Base-by-base conservation (phyloP, 1,140 invertebrate genomes). In the Grapholita molesta region DNA sequence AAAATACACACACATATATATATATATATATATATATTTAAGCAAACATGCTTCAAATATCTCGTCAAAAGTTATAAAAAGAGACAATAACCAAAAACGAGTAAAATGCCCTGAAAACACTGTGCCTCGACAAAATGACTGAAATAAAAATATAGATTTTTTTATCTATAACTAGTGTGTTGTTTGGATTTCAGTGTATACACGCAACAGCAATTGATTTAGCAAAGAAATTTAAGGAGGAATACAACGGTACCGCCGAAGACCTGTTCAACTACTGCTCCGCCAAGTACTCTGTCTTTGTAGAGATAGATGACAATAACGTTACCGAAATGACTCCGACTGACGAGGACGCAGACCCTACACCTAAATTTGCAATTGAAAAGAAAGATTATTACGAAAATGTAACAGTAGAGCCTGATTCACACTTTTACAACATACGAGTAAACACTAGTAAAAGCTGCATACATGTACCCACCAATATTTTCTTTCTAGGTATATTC, bases 401-500 rank as follows among this genome's bases (percentile, higher is more conserved):
- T 18, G 94, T 97, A 77, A 78, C 89, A 0, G 79, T 97, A 2
- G 94, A 94, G 71, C 91, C 93, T 35, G 95, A 97, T 85, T 94
- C 95, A 0, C 96, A 98, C 89, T 99, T 99, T 85, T 96, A 96
- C 88, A 95, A 96, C 82, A 95, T 97, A 42, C 93, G 94, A 0
- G 96, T 99, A 5, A 98, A 98, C 85, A 96, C 95, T 5, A 95
- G 92, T 67, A 93, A 94, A 68, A 98, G 97, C 81, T 96, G 97
- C 38, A 96, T 99, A 28, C 98, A 99, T 87, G 96, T 99, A 9
- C 98, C 98, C 0, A 97, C 97, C 1, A 98, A 98, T 93, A 96
- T 99, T 18, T 99, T 95, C 90, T 97, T 98, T 86, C 92, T 93
- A 94, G 94, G 96, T 97, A 93, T 92, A 48, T 7, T 21, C 21